phyloP scores from a whole-genome alignment of 2,797 vertebrate genomes.

The Poecilia picta region DNA sequence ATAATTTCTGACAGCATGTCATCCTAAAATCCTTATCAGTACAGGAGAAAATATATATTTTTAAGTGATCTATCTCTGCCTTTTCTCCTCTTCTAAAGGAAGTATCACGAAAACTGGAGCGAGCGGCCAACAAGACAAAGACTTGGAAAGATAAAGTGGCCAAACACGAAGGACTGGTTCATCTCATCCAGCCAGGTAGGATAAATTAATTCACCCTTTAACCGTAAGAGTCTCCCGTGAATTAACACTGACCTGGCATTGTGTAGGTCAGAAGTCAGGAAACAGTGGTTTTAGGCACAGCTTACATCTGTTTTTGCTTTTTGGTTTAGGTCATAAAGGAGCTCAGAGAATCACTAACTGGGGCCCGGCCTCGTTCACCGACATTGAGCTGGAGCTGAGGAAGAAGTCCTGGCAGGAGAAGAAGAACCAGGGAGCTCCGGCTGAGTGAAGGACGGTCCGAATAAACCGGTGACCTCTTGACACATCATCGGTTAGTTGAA shows the following conservation, averaged over 20 bases:
- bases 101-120: conserved; percentile 88
- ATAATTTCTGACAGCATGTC: neutral
- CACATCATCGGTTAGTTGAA: neutral
- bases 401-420: conserved; percentile 92
- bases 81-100: conserved; percentile 72
- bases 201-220: neutral
- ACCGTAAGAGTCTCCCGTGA: neutral
- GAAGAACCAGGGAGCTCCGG: conserved; percentile 78
- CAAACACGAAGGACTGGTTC: conserved; percentile 91
- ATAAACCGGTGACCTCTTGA: neutral
- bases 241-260: neutral
- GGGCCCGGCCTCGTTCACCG: conserved; percentile 92
- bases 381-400: conserved; percentile 87
- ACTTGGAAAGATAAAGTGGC: conserved; percentile 95
- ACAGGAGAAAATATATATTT: neutral
- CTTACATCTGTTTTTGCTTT: neutral
- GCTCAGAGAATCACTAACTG: conserved; percentile 92
- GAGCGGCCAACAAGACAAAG: conserved; percentile 88
- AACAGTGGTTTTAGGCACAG: neutral
- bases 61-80: neutral
- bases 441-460: conserved; percentile 49
- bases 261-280: neutral
- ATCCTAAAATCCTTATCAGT: neutral
- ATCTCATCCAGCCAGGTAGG: conserved; percentile 93
- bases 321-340: conserved; percentile 85